Base-by-base conservation (phyloP, 2,113 vertebrate genomes). In the Antechinus flavipes region DNA sequence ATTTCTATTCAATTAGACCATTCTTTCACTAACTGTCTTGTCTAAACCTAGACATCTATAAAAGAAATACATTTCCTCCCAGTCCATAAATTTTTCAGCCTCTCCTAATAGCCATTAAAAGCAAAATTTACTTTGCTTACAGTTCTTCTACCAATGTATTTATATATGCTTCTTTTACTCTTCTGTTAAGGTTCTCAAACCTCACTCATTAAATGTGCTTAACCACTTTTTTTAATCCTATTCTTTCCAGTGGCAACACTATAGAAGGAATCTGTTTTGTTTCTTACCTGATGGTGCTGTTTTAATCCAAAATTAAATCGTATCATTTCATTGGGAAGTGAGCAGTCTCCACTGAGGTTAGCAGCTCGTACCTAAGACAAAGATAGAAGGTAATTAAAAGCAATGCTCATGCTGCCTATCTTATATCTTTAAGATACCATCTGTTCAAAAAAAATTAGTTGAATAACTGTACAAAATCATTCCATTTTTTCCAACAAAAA, bases 281-380 rank as follows among this genome's bases (percentile, higher is more conserved):
- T 93, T 91, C 96, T 97, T 99, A 99, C 99, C 99, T 99, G 99
- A 94, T 99, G 99, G 95, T 99, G 99, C 94, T 98, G 92, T 97
- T 99, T 99, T 92, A 99, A 96, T 95, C 99, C 99, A 91, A 99
- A 99, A 98, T 99, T 99, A 93, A 99, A 99, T 61, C 99, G 99
- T 90, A 98, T 61, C 26, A 99, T 95, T 98, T 99, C 99, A 91
- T 99, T 99, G 94, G 94, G 55, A 92, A 99, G 99, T 24, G 99
- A 98, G 96, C 99, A 99, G 97, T 99, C 99, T 91, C 99, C 99
- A 97, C 99, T 99, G 46, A 99, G 99, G 98, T 99, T 99, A 91
- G 99, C 99, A 11, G 99, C 99, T 95, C 99, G 99, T 92, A 99
- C 99, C 99, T 99, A 96, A 93, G 49, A 96, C 96, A 97, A 89